Base-by-base conservation (phyloP, 2,797 vertebrate species). In the Pyrrhura leucotis region DNA sequence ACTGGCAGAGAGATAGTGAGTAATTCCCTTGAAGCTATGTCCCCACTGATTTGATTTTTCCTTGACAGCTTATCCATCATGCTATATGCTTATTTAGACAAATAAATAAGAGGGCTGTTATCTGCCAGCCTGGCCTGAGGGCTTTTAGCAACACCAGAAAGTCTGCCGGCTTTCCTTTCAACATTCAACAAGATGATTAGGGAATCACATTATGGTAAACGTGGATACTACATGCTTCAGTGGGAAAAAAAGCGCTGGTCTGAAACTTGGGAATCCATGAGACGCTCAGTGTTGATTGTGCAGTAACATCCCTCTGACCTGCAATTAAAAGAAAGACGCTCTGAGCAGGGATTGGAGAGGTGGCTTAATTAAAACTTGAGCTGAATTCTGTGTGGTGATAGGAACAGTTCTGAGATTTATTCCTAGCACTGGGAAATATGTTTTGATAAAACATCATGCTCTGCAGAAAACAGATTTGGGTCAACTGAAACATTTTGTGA, bases 61-160 rank as follows among this genome's bases (percentile, higher is more conserved):
- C 91, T 94, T 97, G 97, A 95, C 96, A 97, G 96, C 92, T 91
- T 96, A 92, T 97, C 96, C 95, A 97, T 97, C 97, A 96, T 92
- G 92, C 94, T 97, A 84, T 91, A 94, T 94, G 96, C 96, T 97
- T 97, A 97, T 97, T 97, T 96, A 97, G 97, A 94, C 96, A 97
- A 97, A 96, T 95, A 96, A 97, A 95, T 96, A 97, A 96, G 95
- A 96, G 93, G 86, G 66, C 77, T 95, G 93, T 92, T 97, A 92
- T 96, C 96, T 96, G 88, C 96, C 92, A 97, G 96, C 88, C 96
- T 89, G 94, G 94, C 96, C 95, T 21, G 93, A 93, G 95, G 97
- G 96, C 91, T 97, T 97, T 96, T 93, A 95, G 90, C 95, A 97
- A 93, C 88, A 95, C 80, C 94, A 95, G 90, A 95, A 92, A 95